These are phyloP conservation scores for Cyanoderma ruficeps DNA, from an alignment of 2,113 vertebrate species.

Conservation along the genomic window DNA sequence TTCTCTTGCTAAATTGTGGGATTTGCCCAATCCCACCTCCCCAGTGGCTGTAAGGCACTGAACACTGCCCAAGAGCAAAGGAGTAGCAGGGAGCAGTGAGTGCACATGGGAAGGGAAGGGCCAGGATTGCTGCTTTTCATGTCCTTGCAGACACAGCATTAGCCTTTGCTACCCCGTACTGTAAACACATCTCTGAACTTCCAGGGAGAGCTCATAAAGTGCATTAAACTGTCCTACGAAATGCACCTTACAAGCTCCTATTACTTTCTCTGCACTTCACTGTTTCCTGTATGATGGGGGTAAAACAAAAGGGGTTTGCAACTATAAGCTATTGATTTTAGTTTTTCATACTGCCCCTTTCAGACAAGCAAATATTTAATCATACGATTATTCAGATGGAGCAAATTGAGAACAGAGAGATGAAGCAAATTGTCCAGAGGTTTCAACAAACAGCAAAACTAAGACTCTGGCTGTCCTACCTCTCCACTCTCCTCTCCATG, in stretches of 20 bases:
- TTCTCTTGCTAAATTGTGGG: not conserved
- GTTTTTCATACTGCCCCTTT: not conserved
- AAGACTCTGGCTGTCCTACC: not conserved
- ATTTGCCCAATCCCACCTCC: not conserved
- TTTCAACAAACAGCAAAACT: not conserved
- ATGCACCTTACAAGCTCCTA: not conserved
- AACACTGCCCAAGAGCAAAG: not conserved
- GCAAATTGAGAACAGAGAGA: not conserved
- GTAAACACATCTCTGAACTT: conserved; percentile 10
- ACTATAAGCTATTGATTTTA: not conserved
- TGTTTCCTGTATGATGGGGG: not conserved
- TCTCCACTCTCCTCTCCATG: not conserved
- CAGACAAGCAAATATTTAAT: not conserved
- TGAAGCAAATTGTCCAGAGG: not conserved
- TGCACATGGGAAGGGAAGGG: not conserved
- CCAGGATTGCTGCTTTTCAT: not conserved
- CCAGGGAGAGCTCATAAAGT: not conserved
- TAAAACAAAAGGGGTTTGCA: not conserved
- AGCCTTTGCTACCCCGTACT: not conserved
- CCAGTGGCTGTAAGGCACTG: not conserved
- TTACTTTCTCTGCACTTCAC: not conserved
- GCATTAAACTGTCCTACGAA: not conserved
- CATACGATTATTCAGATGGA: not conserved
- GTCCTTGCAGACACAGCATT: not conserved
- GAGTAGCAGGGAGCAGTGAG: not conserved